Evolutionary conservation across 1,140 invertebrate species (phyloP).

Genomic region (Plodia interpunctella): DNA sequence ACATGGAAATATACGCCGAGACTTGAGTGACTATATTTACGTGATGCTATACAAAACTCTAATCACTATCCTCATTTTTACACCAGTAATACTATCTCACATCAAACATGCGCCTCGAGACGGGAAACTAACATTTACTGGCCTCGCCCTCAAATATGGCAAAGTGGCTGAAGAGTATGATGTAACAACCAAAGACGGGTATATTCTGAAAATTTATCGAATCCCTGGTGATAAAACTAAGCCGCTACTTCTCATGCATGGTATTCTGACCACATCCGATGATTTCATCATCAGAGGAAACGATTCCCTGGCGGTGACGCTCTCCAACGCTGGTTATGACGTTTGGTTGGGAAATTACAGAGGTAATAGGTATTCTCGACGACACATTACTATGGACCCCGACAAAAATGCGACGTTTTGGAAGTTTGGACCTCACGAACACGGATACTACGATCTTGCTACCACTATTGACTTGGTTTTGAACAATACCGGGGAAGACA

Average conservation of each 20-base stretch:
- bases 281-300: slow-evolving; percentile 78
- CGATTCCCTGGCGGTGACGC: slow-evolving; percentile 50
- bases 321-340: slow-evolving; percentile 76
- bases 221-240: slow-evolving; percentile 55
- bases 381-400: slow-evolving; percentile 71
- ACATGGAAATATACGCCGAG: not conserved
- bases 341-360: slow-evolving; percentile 84
- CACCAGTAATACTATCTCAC: not conserved
- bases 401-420: slow-evolving; percentile 69
- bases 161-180: slow-evolving; percentile 73
- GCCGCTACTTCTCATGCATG: slow-evolving; percentile 82
- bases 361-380: slow-evolving; percentile 80
- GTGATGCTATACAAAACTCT: not conserved
- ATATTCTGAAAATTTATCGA: slow-evolving; percentile 80
- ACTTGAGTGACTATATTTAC: not conserved
- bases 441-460: slow-evolving; percentile 79
- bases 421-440: slow-evolving; percentile 77
- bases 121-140: slow-evolving; percentile 10
- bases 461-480: slow-evolving; percentile 79
- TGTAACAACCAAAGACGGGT: slow-evolving; percentile 79
- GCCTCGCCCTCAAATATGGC: slow-evolving; percentile 57
- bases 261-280: slow-evolving; percentile 80
- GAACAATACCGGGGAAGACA: slow-evolving; percentile 55
- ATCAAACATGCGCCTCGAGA: not conserved
- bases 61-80: not conserved